Conservation (phyloP, 2,113 vertebrate species). For the Mesitornis unicolor region DNA sequence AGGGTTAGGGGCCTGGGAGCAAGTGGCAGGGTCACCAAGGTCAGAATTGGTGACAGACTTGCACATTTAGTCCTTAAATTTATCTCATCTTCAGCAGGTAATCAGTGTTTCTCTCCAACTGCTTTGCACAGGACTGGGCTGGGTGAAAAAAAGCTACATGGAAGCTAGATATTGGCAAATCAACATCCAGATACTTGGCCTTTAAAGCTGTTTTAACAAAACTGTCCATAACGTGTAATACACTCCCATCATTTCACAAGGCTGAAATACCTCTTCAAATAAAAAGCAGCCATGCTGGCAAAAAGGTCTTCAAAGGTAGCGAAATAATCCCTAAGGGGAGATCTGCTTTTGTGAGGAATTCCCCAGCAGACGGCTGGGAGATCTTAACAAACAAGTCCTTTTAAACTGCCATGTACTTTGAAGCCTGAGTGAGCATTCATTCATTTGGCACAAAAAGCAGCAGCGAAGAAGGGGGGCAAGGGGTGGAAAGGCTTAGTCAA, state of each 20-base stretch:
- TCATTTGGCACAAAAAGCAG: slow-evolving; percentile 34
- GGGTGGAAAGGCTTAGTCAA: neutral
- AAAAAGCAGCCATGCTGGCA: slow-evolving; percentile 41
- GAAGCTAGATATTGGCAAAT: neutral
- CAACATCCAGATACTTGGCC: neutral
- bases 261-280: slow-evolving; percentile 43
- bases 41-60: neutral
- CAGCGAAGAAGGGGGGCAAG: neutral
- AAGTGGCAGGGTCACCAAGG: fast-evolving
- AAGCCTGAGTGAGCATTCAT: slow-evolving; percentile 47
- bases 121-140: neutral
- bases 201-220: neutral
- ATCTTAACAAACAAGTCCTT: slow-evolving; percentile 29
- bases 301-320: slow-evolving; percentile 26
- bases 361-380: slow-evolving; percentile 26
- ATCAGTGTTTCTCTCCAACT: neutral
- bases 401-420: slow-evolving; percentile 19
- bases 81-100: neutral
- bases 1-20: neutral
- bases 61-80: neutral
- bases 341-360: slow-evolving; percentile 36
- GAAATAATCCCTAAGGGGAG: slow-evolving; percentile 24
- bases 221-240: fast-evolving
- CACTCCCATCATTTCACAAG: neutral
- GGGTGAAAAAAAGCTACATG: neutral